Evolutionary conservation across 1,140 invertebrate genomes (phyloP).

Genomic region (Bursaphelenchus mucronatus): DNA sequence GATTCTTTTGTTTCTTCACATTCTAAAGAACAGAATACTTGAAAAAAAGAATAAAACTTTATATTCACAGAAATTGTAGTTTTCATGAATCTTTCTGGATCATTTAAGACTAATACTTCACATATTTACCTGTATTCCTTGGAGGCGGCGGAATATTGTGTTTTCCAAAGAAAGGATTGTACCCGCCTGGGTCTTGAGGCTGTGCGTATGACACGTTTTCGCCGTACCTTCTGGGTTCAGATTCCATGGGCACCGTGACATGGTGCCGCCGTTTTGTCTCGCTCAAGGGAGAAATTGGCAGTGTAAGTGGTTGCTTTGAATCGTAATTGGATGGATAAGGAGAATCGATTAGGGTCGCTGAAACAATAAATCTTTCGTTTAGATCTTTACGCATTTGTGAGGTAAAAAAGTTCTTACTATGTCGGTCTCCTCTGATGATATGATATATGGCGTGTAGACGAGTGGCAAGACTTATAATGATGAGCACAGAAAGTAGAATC

Average conservation of each 20-base stretch:
- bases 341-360: conserved; percentile 19
- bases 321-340: conserved; percentile 27
- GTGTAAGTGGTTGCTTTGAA: conserved; percentile 25
- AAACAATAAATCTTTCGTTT: conserved; percentile 1
- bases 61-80: too few relatives aligned
- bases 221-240: conserved; percentile 23
- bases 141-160: too few relatives aligned
- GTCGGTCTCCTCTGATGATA: conserved; percentile 24
- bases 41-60: too few relatives aligned
- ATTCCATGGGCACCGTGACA: conserved; percentile 25
- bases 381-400: not conserved
- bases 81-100: too few relatives aligned
- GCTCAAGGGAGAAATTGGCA: conserved; percentile 21
- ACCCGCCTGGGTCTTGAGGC: conserved; percentile 2
- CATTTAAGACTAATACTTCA: too few relatives aligned
- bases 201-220: not conserved
- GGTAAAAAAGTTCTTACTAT: conserved; percentile 16
- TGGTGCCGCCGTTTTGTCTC: conserved; percentile 15
- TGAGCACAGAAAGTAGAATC: conserved; percentile 49
- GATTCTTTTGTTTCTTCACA: too few relatives aligned
- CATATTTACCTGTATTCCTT: too few relatives aligned
- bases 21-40: too few relatives aligned
- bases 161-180: too few relatives aligned
- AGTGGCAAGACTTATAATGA: conserved; percentile 51
- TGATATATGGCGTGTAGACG: conserved; percentile 51